Conservation (phyloP, 2,797 vertebrate species). For the Microctenopoma lineatum region DNA sequence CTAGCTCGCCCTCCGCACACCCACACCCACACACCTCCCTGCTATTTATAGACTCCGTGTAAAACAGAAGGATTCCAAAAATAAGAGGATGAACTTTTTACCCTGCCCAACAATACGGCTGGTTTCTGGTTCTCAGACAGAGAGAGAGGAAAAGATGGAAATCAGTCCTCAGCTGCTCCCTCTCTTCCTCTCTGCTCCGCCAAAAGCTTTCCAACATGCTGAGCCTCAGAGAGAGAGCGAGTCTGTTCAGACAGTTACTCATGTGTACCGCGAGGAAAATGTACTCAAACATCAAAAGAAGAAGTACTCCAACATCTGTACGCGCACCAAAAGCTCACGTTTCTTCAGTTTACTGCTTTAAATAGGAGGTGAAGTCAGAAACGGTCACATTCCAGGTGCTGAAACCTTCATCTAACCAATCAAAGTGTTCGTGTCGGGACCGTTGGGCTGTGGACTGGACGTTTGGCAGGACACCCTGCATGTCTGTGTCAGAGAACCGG, state of each 20-base stretch:
- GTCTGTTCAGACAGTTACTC: no score
- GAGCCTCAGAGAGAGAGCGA: conserved; percentile 8
- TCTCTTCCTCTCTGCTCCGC: not conserved
- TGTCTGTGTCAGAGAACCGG: conserved; percentile 26
- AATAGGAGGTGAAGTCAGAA: no score
- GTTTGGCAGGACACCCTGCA: conserved; percentile 46
- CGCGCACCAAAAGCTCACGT: no score
- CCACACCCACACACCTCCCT: conserved; percentile 42
- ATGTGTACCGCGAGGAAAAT: no score
- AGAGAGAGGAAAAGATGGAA: conserved; percentile 52
- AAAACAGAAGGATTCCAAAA: conserved; percentile 71
- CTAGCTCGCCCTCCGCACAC: conserved; percentile 30
- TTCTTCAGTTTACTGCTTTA: no score
- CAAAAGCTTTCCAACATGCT: conserved; percentile 41
- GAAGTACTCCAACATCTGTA: no score
- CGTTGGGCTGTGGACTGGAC: no score
- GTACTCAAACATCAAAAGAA: no score
- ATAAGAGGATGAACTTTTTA: conserved; percentile 79
- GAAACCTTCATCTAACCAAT: no score
- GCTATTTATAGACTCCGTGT: conserved; percentile 65
- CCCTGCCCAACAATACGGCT: conserved; percentile 67
- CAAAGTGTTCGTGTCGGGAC: no score
- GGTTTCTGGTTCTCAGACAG: conserved; percentile 63
- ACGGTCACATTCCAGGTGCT: no score
- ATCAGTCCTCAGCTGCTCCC: conserved; percentile 56